Evolutionary conservation across 1,140 invertebrate species (phyloP).

Genomic region (Heliconius himera): DNA sequence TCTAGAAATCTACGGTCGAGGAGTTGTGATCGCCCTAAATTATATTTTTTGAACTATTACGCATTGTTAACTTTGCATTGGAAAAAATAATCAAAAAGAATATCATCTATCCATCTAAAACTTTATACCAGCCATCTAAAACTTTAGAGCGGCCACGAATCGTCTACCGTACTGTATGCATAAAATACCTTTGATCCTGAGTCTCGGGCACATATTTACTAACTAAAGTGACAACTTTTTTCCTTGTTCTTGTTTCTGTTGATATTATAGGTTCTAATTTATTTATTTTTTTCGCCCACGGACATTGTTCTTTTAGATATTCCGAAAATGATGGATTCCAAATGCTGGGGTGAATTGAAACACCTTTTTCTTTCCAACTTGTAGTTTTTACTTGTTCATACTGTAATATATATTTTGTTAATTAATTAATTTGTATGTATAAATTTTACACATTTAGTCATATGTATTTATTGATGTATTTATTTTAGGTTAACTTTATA

Average conservation of each 20-base stretch:
- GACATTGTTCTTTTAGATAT: conserved; percentile 47
- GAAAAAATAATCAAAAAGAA: too few species aligned
- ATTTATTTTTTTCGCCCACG: conserved; percentile 61
- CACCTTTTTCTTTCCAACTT: conserved; percentile 59
- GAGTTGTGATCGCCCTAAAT: too few species aligned
- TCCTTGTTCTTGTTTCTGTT: conserved; percentile 48
- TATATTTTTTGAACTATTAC: too few species aligned
- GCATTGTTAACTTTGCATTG: too few species aligned
- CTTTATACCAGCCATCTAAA: too few species aligned
- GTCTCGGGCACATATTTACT: conserved; percentile 69
- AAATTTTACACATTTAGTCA: too few species aligned
- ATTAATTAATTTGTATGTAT: too few species aligned
- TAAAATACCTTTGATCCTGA: conserved; percentile 58
- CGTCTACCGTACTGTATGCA: not conserved
- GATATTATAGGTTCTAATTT: conserved; percentile 57
- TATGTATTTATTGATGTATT: too few species aligned
- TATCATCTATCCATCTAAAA: too few species aligned
- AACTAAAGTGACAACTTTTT: conserved; percentile 65
- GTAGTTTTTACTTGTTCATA: conserved; percentile 51
- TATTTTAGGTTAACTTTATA: too few species aligned
- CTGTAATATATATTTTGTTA: conserved; percentile 43
- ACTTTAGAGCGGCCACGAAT: too few species aligned
- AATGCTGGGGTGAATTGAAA: conserved; percentile 70
- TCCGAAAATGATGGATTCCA: conserved; percentile 60
- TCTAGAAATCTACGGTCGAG: too few species aligned